Conservation (phyloP, 2,113 vertebrate genomes). For the Ophiodon elongatus region DNA sequence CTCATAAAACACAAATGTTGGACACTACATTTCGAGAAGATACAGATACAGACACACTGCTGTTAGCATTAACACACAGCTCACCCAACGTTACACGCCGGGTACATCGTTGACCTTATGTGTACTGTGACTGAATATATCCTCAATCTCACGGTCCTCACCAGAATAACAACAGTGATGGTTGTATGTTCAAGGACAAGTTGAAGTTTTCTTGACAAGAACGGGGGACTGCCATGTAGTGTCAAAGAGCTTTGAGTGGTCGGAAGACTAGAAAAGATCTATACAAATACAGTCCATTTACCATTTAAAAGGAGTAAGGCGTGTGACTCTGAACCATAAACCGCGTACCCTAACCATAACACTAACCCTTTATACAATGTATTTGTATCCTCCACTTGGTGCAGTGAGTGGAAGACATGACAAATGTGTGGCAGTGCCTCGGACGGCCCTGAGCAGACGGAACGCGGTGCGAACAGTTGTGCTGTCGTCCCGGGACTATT, state of each 20-base stretch:
- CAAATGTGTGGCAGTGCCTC: constrained; percentile 39
- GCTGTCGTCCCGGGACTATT: constrained; percentile 17
- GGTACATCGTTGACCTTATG: not conserved
- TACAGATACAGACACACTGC: not conserved
- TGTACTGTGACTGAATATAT: not conserved
- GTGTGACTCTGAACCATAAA: too few species aligned
- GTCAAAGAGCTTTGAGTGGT: too few species aligned
- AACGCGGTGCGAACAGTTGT: constrained; percentile 31
- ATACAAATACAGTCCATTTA: too few species aligned
- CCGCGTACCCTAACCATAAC: not conserved
- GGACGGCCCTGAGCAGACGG: constrained; percentile 16
- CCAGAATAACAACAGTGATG: not conserved
- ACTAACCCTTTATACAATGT: not conserved
- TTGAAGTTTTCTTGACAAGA: not conserved
- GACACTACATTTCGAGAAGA: too few species aligned
- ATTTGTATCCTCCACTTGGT: not conserved
- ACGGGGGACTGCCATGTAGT: too few species aligned
- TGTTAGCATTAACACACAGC: not conserved
- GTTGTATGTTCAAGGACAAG: not conserved
- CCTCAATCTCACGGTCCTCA: too few species aligned
- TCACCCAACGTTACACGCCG: not conserved
- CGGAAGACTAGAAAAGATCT: too few species aligned
- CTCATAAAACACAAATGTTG: too few species aligned
- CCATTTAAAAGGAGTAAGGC: not conserved
- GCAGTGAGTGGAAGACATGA: constrained; percentile 30